Evolutionary conservation across 2,797 vertebrate species (phyloP).

Genomic region (Manis javanica): DNA sequence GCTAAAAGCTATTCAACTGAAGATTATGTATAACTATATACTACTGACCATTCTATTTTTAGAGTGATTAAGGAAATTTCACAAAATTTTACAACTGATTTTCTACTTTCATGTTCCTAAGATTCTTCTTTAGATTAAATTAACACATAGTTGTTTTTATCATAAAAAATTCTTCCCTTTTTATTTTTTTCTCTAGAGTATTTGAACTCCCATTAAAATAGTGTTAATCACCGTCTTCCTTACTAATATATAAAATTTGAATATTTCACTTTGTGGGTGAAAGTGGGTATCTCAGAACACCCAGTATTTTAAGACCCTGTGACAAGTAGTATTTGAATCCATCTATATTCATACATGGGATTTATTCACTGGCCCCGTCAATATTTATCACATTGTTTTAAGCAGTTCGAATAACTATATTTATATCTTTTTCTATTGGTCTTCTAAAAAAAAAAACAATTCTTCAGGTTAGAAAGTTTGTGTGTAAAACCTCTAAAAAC

Average conservation of each 20-base stretch:
- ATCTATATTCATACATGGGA: background rate
- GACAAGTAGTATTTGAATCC: background rate
- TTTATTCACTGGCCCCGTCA: background rate
- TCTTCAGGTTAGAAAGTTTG: background rate
- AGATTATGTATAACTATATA: background rate
- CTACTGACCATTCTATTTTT: background rate
- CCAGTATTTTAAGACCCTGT: background rate
- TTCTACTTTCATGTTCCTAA: background rate
- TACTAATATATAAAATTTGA: background rate
- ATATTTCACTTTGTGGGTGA: constrained; percentile 29
- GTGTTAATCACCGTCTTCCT: background rate
- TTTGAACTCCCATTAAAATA: background rate
- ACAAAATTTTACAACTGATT: constrained; percentile 31
- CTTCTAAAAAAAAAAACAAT: background rate
- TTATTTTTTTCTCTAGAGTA: background rate
- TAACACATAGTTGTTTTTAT: background rate
- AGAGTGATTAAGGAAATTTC: background rate
- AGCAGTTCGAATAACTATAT: background rate
- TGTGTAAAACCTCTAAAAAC: constrained; percentile 40
- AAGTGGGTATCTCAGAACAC: background rate
- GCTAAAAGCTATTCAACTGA: background rate
- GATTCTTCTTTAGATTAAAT: background rate
- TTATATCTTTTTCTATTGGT: background rate
- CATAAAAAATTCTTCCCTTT: constrained; percentile 19
- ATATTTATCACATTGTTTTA: constrained; percentile 3